Evolutionary conservation across 2,797 vertebrate genomes (phyloP).

Genomic region (Toxotes lorentzi): DNA sequence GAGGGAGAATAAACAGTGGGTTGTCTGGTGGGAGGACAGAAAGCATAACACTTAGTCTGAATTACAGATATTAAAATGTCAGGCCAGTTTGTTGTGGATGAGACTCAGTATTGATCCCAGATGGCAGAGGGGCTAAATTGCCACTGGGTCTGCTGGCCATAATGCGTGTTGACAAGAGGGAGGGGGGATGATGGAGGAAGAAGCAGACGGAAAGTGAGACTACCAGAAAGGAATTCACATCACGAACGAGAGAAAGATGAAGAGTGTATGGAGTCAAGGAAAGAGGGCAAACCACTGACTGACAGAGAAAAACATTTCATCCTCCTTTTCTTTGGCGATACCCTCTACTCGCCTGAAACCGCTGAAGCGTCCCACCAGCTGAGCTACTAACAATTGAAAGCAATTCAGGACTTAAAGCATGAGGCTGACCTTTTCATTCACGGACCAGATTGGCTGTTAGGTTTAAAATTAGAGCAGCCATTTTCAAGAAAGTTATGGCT

Average conservation of each 20-base stretch:
- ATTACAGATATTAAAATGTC: conserved; percentile 89
- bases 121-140: conserved; percentile 82
- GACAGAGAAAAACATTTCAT: conserved; percentile 51
- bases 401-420: conserved; percentile 6
- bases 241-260: conserved; percentile 34
- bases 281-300: conserved; percentile 50
- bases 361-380: conserved; percentile 15
- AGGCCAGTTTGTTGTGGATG: conserved; percentile 79
- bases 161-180: conserved; percentile 76
- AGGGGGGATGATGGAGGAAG: conserved; percentile 62
- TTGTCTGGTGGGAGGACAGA: conserved; percentile 79
- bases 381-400: conserved; percentile 24
- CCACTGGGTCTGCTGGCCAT: conserved; percentile 74
- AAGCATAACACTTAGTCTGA: conserved; percentile 86
- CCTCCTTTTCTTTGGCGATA: conserved; percentile 21
- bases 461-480: background rate
- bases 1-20: conserved; percentile 76
- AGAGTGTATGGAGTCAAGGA: conserved; percentile 26
- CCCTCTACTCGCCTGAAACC: conserved; percentile 21
- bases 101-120: conserved; percentile 87
- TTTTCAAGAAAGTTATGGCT: background rate
- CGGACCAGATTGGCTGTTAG: background rate
- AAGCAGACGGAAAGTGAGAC: conserved; percentile 69
- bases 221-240: conserved; percentile 67
- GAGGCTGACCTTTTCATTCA: conserved; percentile 24